Conservation (phyloP, 1,140 invertebrate genomes). For the Monomorium pharaonis region DNA sequence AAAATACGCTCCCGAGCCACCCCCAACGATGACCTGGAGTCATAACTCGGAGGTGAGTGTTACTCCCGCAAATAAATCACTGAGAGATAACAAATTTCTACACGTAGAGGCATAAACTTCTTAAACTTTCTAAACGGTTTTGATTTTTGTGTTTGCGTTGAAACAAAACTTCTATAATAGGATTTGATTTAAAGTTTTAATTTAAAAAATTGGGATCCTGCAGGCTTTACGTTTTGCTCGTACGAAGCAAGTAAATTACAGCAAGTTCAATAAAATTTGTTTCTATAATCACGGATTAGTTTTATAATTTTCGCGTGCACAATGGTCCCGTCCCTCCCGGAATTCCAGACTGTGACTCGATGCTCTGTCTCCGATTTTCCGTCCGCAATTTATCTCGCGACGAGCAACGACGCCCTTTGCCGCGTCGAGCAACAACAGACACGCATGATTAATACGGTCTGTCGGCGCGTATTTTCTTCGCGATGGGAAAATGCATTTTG, state of each 20-base stretch:
- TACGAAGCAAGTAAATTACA: not conserved
- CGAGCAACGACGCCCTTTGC: slow-evolving; percentile 38
- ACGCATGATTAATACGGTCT: slow-evolving; percentile 34
- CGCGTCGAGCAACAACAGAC: slow-evolving; percentile 1
- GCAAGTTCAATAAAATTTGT: not conserved
- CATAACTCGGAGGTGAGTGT: slow-evolving; percentile 87
- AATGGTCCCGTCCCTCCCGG: not conserved
- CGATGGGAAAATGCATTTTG: slow-evolving; percentile 14
- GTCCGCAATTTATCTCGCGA: slow-evolving; percentile 25
- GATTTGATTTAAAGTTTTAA: not conserved
- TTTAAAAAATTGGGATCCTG: not conserved
- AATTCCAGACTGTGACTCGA: not conserved
- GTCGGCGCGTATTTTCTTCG: slow-evolving; percentile 23
- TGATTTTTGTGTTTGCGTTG: not conserved
- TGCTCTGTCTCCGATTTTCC: not conserved
- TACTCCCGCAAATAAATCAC: not conserved
- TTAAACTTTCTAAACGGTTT: not conserved
- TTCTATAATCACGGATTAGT: not conserved
- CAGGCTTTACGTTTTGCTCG: not conserved
- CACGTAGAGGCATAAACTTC: not conserved
- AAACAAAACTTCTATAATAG: slow-evolving; percentile 3
- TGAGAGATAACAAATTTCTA: not conserved
- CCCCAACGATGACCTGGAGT: slow-evolving; percentile 88
- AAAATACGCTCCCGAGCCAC: slow-evolving; percentile 88
- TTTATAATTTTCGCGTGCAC: not conserved